A percentile compares a stretch with the other conserved stretches of the same genome.
Evolutionary conservation across 1,140 invertebrate genomes (phyloP).

Genomic region (Drosophila sucinea): DNA sequence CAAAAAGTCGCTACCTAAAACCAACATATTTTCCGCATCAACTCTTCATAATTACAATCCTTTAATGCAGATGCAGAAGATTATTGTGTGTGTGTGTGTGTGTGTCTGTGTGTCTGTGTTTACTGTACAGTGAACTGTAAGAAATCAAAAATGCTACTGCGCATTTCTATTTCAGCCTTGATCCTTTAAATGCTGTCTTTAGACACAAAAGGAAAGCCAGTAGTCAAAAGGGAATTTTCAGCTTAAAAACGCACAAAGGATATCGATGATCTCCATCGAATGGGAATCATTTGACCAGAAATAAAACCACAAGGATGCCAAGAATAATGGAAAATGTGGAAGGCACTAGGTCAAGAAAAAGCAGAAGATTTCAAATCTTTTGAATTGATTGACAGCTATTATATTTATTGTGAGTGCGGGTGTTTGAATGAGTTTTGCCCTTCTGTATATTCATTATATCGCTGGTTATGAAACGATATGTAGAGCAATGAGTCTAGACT

Average conservation of each 20-base stretch:
- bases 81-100: too few species aligned
- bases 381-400: conserved; percentile 67
- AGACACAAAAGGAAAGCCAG: conserved; percentile 53
- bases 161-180: conserved; percentile 53
- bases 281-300: conserved; percentile 76
- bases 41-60: conserved; percentile 55
- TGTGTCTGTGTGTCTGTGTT: conserved; percentile 26
- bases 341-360: conserved; percentile 69
- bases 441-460: too few species aligned
- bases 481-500: background rate
- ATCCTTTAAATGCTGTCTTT: conserved; percentile 66
- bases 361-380: conserved; percentile 44
- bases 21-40: conserved; percentile 62
- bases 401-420: conserved; percentile 8
- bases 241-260: conserved; percentile 63
- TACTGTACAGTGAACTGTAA: conserved; percentile 66
- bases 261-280: conserved; percentile 62
- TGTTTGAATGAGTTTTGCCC: background rate
- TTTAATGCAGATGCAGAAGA: conserved; percentile 50
- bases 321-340: conserved; percentile 33
- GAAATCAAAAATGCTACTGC: conserved; percentile 77
- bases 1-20: conserved; percentile 6
- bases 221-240: conserved; percentile 73
- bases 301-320: conserved; percentile 69
- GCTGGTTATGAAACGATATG: background rate